These are phyloP conservation scores for Cephus nigrinus DNA, from an alignment of 2,888 invertebrate genomes.

Conservation along the genomic window DNA sequence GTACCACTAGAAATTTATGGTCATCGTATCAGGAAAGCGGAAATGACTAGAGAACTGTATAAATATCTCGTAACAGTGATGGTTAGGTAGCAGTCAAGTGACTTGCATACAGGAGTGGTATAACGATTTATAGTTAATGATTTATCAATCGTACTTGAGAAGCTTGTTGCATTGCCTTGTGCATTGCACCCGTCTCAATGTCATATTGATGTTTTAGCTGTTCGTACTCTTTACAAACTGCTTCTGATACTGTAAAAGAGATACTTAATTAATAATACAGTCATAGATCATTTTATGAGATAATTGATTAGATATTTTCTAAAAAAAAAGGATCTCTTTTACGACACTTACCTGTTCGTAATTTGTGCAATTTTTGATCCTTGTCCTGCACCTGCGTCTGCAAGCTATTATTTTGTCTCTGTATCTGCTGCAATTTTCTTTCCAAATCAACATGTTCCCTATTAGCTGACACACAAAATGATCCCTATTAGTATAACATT, in stretches of 20 bases:
- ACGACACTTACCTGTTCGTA: constrained; percentile 60
- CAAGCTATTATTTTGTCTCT: constrained; percentile 71
- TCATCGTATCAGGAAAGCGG: background rate
- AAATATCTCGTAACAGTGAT: background rate
- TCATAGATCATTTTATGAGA: background rate
- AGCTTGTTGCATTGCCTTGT: constrained; percentile 78
- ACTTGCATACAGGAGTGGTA: background rate
- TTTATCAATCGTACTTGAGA: constrained; percentile 50
- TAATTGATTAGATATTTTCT: background rate
- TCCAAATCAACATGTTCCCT: constrained; percentile 75
- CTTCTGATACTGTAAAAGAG: constrained; percentile 73
- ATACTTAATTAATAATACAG: background rate
- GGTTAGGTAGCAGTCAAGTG: background rate
- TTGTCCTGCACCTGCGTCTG: constrained; percentile 73
- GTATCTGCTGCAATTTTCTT: constrained; percentile 72
- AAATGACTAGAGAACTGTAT: background rate
- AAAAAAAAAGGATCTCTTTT: background rate
- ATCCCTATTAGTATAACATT: background rate
- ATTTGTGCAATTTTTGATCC: constrained; percentile 73
- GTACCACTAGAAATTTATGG: constrained; percentile 73
- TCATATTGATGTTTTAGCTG: constrained; percentile 80
- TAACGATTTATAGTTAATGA: background rate
- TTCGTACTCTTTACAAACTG: constrained; percentile 79
- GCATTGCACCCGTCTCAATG: constrained; percentile 79
- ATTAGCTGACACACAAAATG: constrained; percentile 39